These are phyloP conservation scores for Seira ritae DNA, from an alignment of 2,888 invertebrate genomes.

Conservation along the genomic window DNA sequence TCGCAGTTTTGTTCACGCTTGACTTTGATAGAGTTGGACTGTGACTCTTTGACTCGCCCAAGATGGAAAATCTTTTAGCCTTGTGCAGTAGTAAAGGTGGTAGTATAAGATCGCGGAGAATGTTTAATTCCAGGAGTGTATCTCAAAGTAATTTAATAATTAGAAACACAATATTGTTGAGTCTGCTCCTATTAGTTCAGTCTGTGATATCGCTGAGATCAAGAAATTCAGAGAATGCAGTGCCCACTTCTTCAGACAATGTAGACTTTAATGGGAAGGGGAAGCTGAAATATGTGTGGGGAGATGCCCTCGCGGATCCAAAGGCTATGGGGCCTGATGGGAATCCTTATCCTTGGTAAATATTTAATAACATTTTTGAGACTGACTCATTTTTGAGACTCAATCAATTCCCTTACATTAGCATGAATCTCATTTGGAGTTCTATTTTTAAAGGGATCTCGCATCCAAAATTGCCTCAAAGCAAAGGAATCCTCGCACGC, in stretches of 20 bases:
- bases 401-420: too few species aligned
- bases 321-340: conserved; percentile 88
- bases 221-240: conserved; percentile 17
- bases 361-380: not conserved
- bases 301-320: conserved; percentile 88
- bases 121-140: not conserved
- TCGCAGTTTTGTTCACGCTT: not conserved
- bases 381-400: not conserved
- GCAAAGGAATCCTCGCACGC: conserved; percentile 67
- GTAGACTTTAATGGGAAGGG: conserved; percentile 46
- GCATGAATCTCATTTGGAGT: not conserved
- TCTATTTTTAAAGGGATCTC: conserved; percentile 63
- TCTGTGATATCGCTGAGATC: conserved; percentile 24
- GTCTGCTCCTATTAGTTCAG: conserved; percentile 37
- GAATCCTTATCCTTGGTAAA: conserved; percentile 87
- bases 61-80: conserved; percentile 39
- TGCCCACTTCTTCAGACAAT: conserved; percentile 15
- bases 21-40: too few species aligned
- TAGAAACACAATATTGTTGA: conserved; percentile 47
- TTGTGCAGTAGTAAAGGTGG: not conserved
- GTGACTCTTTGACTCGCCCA: too few species aligned
- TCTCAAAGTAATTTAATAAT: conserved; percentile 30
- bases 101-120: not conserved
- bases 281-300: conserved; percentile 88
- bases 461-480: conserved; percentile 68